Conservation (phyloP, 2,888 invertebrate species). For the Eupithecia inturbata region DNA sequence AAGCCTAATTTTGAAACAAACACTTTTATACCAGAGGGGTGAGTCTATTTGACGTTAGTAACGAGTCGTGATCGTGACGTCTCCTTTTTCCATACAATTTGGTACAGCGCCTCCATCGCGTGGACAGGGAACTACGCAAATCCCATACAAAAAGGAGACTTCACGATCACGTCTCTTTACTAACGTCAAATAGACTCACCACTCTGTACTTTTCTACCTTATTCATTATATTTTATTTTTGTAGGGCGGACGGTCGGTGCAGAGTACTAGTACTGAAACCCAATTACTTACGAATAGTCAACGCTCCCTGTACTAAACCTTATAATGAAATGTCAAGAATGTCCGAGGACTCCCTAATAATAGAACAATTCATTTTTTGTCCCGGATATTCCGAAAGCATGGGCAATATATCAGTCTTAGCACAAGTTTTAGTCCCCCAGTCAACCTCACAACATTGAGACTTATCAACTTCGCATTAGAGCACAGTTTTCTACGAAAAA, state of each 20-base stretch:
- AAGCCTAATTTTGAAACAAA: too few species aligned
- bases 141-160: too few species aligned
- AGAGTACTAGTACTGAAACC: constrained; percentile 36
- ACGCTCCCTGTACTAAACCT: constrained; percentile 51
- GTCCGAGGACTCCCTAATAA: constrained; percentile 56
- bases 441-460: not conserved
- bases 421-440: not conserved
- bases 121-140: too few species aligned
- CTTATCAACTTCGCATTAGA: constrained; percentile 13
- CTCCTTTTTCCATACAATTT: too few species aligned
- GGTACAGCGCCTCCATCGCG: too few species aligned
- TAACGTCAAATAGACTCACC: too few species aligned
- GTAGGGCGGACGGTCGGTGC: not conserved
- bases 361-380: constrained; percentile 64
- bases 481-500: constrained; percentile 12
- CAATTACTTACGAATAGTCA: constrained; percentile 45
- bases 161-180: too few species aligned
- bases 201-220: too few species aligned
- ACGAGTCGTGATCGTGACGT: too few species aligned
- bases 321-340: constrained; percentile 61
- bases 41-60: too few species aligned
- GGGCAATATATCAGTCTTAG: constrained; percentile 36
- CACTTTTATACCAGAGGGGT: too few species aligned
- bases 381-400: constrained; percentile 43
- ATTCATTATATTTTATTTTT: too few species aligned